Percentiles rank a stretch among this genome's conserved stretches.
phyloP scores from a whole-genome alignment of 2,888 invertebrate genomes.

The Aproaerema taeniolella region DNA sequence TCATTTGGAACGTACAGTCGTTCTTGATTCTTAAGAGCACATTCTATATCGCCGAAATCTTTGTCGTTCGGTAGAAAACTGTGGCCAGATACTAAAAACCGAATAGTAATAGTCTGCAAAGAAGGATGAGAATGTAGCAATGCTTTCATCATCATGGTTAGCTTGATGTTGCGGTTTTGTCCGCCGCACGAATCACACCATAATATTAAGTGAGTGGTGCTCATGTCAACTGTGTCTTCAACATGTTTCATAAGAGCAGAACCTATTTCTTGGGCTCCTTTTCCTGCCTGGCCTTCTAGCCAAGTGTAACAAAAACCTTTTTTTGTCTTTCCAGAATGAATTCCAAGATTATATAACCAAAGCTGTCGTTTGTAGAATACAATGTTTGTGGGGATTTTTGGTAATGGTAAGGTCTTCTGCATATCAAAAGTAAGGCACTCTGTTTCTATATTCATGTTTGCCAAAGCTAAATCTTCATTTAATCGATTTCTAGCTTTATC shows the following conservation, averaged over 20 bases:
- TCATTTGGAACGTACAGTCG: conserved; percentile 17
- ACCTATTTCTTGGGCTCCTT: not conserved
- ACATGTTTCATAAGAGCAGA: not conserved
- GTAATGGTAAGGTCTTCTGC: conserved; percentile 2
- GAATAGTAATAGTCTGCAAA: conserved; percentile 11
- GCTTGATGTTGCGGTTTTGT: conserved; percentile 20
- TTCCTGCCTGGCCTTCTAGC: not conserved
- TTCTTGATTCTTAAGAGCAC: conserved; percentile 16
- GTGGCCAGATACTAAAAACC: conserved; percentile 14
- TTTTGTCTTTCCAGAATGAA: not conserved
- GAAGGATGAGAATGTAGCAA: conserved; percentile 15
- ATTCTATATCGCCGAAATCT: conserved; percentile 17
- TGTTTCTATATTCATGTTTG: not conserved
- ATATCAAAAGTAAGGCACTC: conserved; percentile 3
- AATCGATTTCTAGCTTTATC: not conserved
- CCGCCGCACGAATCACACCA: conserved; percentile 21
- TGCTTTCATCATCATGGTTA: conserved; percentile 16
- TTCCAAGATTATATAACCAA: conserved; percentile 1
- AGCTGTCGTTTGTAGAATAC: not conserved
- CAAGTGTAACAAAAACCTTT: not conserved
- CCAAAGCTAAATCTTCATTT: not conserved
- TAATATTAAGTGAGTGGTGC: conserved; percentile 11
- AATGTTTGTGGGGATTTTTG: not conserved
- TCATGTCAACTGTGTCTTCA: not conserved
- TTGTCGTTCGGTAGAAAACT: conserved; percentile 18